A percentile compares a stretch with the other conserved stretches of the same genome.
Conservation (phyloP, 2,888 invertebrate species). For the Antheraea assamensis region DNA sequence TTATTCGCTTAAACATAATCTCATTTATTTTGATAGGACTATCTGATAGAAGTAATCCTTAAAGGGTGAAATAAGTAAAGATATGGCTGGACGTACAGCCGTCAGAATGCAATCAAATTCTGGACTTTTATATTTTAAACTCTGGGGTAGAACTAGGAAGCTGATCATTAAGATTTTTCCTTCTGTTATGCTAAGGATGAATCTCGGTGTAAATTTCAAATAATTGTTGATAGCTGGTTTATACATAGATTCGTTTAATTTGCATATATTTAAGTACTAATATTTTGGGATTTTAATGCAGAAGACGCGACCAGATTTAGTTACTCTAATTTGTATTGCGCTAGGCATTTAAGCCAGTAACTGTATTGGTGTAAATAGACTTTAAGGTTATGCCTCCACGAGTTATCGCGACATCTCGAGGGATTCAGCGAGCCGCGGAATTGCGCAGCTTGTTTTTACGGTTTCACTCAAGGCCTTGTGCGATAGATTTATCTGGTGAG, state of each 20-base stretch:
- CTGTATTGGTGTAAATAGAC: background rate
- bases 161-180: background rate
- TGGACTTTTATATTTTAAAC: background rate
- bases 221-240: background rate
- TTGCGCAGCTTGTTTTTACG: conserved; percentile 16
- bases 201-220: background rate
- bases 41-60: background rate
- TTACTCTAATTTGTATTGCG: background rate
- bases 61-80: background rate
- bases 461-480: conserved; percentile 9
- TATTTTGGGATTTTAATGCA: background rate
- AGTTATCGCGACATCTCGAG: conserved; percentile 37
- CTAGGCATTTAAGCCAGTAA: background rate
- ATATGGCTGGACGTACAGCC: background rate
- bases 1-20: background rate
- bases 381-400: conserved; percentile 25
- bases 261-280: background rate
- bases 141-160: background rate
- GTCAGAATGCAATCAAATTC: background rate
- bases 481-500: conserved; percentile 12
- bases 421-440: conserved; percentile 17
- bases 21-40: background rate
- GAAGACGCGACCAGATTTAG: background rate
- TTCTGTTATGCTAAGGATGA: background rate
- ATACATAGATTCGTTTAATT: background rate